Evolutionary conservation across 1,140 invertebrate species (phyloP).

Genomic region (Drosophila dunni): DNA sequence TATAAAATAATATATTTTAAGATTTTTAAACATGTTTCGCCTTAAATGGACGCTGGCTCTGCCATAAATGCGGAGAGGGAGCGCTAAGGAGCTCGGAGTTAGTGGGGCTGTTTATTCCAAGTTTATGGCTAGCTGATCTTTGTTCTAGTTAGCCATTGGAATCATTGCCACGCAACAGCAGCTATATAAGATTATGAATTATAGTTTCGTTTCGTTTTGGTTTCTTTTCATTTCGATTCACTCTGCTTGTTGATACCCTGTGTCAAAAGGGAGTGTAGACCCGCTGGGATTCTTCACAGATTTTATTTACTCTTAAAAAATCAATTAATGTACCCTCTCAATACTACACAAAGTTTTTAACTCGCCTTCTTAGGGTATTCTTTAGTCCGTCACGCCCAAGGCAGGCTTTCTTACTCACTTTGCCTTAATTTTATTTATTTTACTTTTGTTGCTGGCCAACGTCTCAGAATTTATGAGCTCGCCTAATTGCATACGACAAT

Average conservation of each 20-base stretch:
- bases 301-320: no score
- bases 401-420: slow-evolving; percentile 8
- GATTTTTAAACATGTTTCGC: slow-evolving; percentile 75
- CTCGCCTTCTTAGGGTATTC: no score
- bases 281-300: no score
- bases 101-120: slow-evolving; percentile 29
- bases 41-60: slow-evolving; percentile 59
- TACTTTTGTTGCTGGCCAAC: slow-evolving; percentile 48
- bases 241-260: slow-evolving; percentile 7
- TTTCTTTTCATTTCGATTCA: slow-evolving; percentile 62
- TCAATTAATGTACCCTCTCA: no score
- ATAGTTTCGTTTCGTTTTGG: slow-evolving; percentile 72
- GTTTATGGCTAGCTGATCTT: slow-evolving; percentile 67
- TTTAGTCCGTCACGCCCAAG: no score
- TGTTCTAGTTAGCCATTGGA: slow-evolving; percentile 46
- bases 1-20: slow-evolving; percentile 72
- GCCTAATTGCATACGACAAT: slow-evolving; percentile 76
- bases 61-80: slow-evolving; percentile 15
- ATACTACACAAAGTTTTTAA: no score
- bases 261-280: background rate
- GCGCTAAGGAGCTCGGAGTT: slow-evolving; percentile 3
- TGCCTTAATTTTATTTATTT: slow-evolving; percentile 74
- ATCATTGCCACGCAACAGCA: slow-evolving; percentile 67
- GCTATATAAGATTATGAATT: slow-evolving; percentile 70
- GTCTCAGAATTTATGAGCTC: slow-evolving; percentile 69